Conservation (phyloP, 2,113 vertebrate genomes). For the Ictalurus punctatus region DNA sequence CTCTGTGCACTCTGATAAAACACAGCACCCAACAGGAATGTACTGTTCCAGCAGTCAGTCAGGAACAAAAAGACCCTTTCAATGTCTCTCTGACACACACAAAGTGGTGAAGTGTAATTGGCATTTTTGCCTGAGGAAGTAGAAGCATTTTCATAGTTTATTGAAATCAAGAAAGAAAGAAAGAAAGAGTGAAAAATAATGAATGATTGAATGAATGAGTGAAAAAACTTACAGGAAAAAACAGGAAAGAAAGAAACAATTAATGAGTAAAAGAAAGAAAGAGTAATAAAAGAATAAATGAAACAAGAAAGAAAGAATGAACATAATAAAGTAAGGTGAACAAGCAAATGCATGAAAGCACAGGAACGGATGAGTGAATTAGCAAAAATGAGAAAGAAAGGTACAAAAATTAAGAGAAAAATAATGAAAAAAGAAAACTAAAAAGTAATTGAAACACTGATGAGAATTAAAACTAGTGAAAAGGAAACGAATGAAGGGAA, state of each 20-base stretch:
- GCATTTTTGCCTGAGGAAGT: neutral
- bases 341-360: neutral
- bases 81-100: conserved; percentile 1
- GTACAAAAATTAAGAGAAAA: neutral
- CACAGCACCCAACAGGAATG: conserved; percentile 9
- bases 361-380: neutral
- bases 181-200: neutral
- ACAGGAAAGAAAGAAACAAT: neutral
- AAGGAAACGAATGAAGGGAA: neutral
- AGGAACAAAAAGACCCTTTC: conserved; percentile 24
- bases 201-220: neutral
- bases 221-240: neutral
- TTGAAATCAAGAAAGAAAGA: neutral
- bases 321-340: neutral
- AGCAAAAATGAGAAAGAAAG: neutral
- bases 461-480: neutral
- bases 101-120: neutral
- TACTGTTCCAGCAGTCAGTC: conserved; percentile 26
- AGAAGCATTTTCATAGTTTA: neutral
- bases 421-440: neutral
- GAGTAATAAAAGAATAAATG: neutral
- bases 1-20: neutral
- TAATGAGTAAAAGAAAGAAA: neutral
- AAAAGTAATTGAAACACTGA: neutral
- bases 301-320: neutral